Percentiles rank a stretch among this genome's conserved stretches.
These are phyloP conservation scores for Tyto alba DNA, from an alignment of 2,113 vertebrate species.

Conservation along the genomic window DNA sequence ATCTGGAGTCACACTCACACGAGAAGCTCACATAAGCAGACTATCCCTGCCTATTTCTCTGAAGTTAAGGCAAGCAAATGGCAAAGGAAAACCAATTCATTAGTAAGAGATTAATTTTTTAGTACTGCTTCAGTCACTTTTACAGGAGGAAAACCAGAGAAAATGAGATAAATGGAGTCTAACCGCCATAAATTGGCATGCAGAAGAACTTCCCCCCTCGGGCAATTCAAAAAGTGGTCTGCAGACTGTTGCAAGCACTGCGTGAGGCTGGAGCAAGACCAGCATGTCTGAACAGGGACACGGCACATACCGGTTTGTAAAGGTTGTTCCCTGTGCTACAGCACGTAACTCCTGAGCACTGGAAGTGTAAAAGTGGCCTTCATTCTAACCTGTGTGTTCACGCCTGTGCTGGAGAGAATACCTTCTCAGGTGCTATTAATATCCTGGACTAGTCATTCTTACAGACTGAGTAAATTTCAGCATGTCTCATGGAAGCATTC, in stretches of 20 bases:
- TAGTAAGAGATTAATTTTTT: neutral
- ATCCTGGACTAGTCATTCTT: neutral
- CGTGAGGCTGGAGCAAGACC: neutral
- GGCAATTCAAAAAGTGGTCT: neutral
- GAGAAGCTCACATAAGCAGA: neutral
- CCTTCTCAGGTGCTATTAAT: neutral
- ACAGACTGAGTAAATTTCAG: neutral
- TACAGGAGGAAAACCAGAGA: neutral
- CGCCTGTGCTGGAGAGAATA: neutral
- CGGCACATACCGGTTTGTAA: rapidly evolving
- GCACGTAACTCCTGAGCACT: neutral
- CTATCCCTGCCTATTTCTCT: neutral
- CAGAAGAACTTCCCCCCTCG: rapidly evolving
- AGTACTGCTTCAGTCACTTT: neutral
- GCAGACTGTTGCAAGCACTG: neutral
- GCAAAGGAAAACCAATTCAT: neutral
- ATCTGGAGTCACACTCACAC: neutral
- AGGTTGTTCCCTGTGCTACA: neutral
- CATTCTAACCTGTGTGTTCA: neutral
- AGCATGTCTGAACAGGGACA: rapidly evolving
- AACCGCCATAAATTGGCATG: neutral
- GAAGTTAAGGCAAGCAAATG: neutral
- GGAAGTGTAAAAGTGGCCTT: neutral
- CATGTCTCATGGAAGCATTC: neutral
- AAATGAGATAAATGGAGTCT: neutral